Evolutionary conservation across 2,113 vertebrate species (phyloP), one percentile per base, ranked within the genome.

Genomic region (Bos taurus): DNA sequence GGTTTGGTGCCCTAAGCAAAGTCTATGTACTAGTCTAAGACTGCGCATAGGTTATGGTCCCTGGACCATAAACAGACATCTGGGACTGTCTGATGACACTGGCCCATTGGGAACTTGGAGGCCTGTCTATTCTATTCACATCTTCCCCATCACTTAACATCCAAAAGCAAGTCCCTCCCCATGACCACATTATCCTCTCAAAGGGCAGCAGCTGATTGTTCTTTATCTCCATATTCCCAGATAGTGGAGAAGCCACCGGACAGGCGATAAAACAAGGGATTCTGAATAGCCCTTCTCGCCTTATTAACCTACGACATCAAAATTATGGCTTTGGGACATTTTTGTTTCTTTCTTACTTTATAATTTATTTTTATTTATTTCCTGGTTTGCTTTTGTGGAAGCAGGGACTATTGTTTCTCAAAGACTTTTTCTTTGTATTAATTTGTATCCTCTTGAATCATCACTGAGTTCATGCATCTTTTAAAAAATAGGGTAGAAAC

Each of bases 341-440:
- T 92, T 21, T 43, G 84, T 97, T 97, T 81, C 40, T 74, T 46
- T 33, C 25, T 59, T 91, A 56, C n/a, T 91, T 80, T 95, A 62
- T 62, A 86, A 30, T 59, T n/a, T 80, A 43, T 43, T 83, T 94
- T 81, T 64, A 40, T 77, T 80, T 86, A 54, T 56, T 92, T 96
- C 56, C 26, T 83, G 26, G 57, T 52, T 88, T 89, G 23, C 23
- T 87, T 60, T 10, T 67, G 80, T 74, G 25, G 86, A 62, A 93
- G 6, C 25, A 87, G 11, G 85, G 26, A 91, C 4, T 77, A 2
- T 3, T 77, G 11, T 71, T 81, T 54, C 40, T 94, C 36, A 67
- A 97, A 96, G 8, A 90, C 25, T 43, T 96, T 74, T 91, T 36
- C 52, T 92, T 71, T 40, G 30, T 91, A 48, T 91, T 82, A 48